Percentiles rank a stretch among this genome's conserved stretches.
Conservation (phyloP, 2,113 vertebrate species). For the Pluvianellus socialis region DNA sequence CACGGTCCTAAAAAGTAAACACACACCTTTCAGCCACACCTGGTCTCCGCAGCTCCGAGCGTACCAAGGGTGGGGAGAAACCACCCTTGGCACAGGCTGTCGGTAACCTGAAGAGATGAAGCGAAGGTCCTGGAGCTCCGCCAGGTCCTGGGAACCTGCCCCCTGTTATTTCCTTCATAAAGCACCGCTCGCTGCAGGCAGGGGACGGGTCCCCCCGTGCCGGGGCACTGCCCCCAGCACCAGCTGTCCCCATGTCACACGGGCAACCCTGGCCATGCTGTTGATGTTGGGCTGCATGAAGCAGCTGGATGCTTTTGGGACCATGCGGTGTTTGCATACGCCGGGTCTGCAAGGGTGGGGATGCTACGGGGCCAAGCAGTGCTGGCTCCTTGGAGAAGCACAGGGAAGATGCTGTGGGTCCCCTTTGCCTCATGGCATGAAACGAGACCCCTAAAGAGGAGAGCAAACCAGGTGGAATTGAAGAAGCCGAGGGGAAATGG, state of each 20-base stretch:
- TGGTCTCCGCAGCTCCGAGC: background rate
- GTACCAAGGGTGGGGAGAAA: background rate
- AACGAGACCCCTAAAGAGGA: fast-evolving
- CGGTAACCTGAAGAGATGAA: background rate
- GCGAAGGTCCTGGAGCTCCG: background rate
- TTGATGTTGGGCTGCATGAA: fast-evolving
- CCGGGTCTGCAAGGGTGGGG: background rate
- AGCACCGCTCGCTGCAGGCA: background rate
- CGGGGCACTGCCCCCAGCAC: background rate
- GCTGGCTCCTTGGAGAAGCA: fast-evolving
- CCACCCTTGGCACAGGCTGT: background rate
- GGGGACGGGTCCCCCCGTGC: background rate
- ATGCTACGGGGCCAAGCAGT: background rate
- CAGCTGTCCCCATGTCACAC: background rate
- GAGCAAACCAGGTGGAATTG: fast-evolving
- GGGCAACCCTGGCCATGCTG: fast-evolving
- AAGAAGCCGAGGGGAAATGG: background rate
- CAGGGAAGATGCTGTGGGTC: fast-evolving
- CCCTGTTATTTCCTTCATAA: fast-evolving
- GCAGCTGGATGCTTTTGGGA: fast-evolving
- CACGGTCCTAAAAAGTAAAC: background rate
- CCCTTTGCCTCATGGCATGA: fast-evolving
- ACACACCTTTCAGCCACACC: background rate
- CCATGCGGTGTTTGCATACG: fast-evolving
- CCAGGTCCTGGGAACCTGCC: background rate